Base-by-base conservation (phyloP, 2,888 invertebrate genomes). In the Eristalinus sepulchralis region DNA sequence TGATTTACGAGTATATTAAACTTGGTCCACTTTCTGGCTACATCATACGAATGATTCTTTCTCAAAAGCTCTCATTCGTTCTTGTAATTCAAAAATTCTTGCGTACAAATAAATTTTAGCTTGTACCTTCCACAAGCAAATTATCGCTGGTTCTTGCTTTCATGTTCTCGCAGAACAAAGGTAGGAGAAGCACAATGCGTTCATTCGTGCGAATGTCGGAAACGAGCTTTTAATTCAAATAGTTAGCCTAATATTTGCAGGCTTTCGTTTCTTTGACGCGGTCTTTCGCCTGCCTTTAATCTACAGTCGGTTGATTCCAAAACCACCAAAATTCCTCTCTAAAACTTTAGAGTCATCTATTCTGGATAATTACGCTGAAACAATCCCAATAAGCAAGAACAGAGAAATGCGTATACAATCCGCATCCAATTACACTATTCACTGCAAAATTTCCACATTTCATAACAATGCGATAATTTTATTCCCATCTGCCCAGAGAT, bases 401-500 rank as follows among this genome's bases (percentile, higher is more conserved):
- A 60, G 20, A 53, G 53, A 4, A 53, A 55, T 33, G 53, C n/a
- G 31, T 17, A 64, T 64, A 47, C 60, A 75, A 64, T 64, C 57
- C 81, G 57, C 63, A 73, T 36, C 33, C 24, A 68, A 73, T 53
- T 72, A 57, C 36, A 59, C 36, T 17, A 60, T 64, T 66, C 22
- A 66, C 57, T 75, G 62, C 82, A 75, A 86, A n/a, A 78, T 86
- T 83, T 86, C 60, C 78, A 86, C 82, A 78, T 83, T 78, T 83
- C 70, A 83, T 70, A 86, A 83, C 71, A 75, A 71, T 73, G 75
- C 70, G 78, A 86, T 86, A 83, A 86, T 75, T 83, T 83, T 71
- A 83, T 86, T 73, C 67, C 59, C 78, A 79, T 86, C 83, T 86
- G 79, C 63, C 57, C 10, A 55, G 39, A 67, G 75, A 81, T 81